Evolutionary conservation across 2,888 invertebrate genomes (phyloP).

Genomic region (Leptarthrus brevirostris): DNA sequence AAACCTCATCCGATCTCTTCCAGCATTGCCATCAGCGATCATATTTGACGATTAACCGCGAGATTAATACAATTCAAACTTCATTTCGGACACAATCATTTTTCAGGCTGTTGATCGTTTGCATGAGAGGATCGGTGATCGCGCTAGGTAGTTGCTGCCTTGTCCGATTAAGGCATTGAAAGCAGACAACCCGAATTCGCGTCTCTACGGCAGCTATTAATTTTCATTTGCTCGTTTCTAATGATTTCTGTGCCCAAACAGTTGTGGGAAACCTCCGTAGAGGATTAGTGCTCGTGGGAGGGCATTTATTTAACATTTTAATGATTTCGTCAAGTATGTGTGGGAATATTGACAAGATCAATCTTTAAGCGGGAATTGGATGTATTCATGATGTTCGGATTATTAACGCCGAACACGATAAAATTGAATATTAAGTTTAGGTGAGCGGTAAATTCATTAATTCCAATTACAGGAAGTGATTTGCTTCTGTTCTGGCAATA

Average conservation of each 20-base stretch:
- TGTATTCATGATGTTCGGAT: background rate
- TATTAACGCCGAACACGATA: background rate
- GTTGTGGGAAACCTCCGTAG: background rate
- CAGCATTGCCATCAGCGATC: constrained; percentile 27
- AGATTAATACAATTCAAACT: constrained; percentile 33
- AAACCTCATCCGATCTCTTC: background rate
- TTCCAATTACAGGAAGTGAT: constrained; percentile 7
- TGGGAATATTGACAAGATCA: constrained; percentile 11
- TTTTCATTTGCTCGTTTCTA: background rate
- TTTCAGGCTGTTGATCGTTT: constrained; percentile 12
- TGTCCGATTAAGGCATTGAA: constrained; percentile 1
- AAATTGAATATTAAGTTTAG: background rate
- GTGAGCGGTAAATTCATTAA: background rate
- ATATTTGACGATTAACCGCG: constrained; percentile 29
- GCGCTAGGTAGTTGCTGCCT: background rate
- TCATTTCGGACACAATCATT: constrained; percentile 1
- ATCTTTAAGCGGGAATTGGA: background rate
- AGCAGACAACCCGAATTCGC: constrained; percentile 1
- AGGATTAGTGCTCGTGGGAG: constrained; percentile 4
- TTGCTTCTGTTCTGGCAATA: background rate
- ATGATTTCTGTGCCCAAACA: background rate
- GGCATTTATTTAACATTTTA: constrained; percentile 8
- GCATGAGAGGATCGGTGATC: background rate
- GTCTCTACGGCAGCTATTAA: constrained; percentile 6
- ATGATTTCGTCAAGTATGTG: constrained; percentile 12